phyloP scores from a whole-genome alignment of 2,797 vertebrate genomes.

The Corythornis leucogaster region DNA sequence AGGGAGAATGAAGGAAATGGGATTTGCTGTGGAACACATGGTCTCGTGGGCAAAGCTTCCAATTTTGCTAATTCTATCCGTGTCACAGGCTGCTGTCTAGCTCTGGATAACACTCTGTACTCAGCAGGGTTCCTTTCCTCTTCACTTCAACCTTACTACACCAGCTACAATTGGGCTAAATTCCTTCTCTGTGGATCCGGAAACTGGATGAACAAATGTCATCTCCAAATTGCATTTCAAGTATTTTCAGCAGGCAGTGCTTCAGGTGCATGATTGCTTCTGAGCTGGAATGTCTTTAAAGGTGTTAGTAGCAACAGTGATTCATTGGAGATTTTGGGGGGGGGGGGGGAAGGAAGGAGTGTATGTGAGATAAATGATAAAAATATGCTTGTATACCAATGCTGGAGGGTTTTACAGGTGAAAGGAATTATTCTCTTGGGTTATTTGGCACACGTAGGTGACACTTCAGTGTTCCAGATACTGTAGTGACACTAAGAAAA shows the following conservation, averaged over 20 bases:
- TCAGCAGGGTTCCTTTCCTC: constrained; percentile 8
- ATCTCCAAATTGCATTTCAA: constrained; percentile 23
- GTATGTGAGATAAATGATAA: neutral
- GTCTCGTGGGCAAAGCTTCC: constrained; percentile 34
- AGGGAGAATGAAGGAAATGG: constrained; percentile 17
- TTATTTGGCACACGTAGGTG: neutral
- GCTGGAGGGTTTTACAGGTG: neutral
- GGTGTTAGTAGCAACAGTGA: neutral
- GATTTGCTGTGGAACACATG: constrained; percentile 26
- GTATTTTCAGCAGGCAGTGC: constrained; percentile 27
- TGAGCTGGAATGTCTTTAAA: constrained; percentile 11
- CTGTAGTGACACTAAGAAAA: neutral
- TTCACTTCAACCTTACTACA: neutral
- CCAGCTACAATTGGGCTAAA: neutral
- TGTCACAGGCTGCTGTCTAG: constrained; percentile 22
- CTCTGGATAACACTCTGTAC: constrained; percentile 30
- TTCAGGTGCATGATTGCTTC: constrained; percentile 25
- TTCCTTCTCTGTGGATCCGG: neutral
- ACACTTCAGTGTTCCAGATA: neutral
- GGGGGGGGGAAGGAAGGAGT: neutral
- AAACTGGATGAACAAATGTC: constrained; percentile 37
- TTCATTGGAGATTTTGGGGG: neutral
- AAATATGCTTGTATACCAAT: neutral
- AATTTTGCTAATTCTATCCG: constrained; percentile 10
- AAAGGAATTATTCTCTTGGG: neutral